A percentile compares a stretch with the other conserved stretches of the same genome.
Evolutionary conservation across 1,140 invertebrate species (phyloP).

Genomic region (Chlorops oryzae): DNA sequence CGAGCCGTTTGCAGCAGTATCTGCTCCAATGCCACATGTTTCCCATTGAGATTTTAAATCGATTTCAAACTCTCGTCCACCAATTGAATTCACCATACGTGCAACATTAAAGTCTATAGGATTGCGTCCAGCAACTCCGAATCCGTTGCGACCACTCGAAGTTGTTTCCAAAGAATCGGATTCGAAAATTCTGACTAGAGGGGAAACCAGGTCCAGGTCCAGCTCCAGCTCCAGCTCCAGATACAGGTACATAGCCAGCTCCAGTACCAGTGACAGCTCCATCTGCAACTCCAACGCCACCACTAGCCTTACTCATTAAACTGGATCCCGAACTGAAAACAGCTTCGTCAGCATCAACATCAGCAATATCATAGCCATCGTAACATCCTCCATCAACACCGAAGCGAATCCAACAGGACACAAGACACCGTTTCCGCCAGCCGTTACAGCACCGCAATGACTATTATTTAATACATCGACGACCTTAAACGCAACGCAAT

Average conservation of each 20-base stretch:
- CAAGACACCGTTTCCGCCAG: too few species aligned
- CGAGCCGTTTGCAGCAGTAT: background rate
- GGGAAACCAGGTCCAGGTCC: conserved; percentile 23
- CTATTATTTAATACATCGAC: conserved; percentile 31
- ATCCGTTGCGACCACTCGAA: conserved; percentile 28
- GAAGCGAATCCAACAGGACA: conserved; percentile 30
- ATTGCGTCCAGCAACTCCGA: conserved; percentile 30
- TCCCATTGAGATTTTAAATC: conserved; percentile 43
- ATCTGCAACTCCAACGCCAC: too few species aligned
- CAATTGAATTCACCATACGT: conserved; percentile 35
- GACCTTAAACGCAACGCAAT: conserved; percentile 43
- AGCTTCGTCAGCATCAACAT: conserved; percentile 24
- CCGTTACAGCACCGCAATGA: conserved; percentile 1
- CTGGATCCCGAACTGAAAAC: conserved; percentile 34
- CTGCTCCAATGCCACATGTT: conserved; percentile 12
- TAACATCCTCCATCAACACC: conserved; percentile 33
- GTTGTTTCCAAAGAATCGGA: conserved; percentile 41
- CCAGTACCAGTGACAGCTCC: too few species aligned
- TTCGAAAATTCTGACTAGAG: conserved; percentile 39
- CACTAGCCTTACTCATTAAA: conserved; percentile 36
- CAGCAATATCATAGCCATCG: conserved; percentile 15
- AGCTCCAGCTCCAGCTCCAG: too few species aligned
- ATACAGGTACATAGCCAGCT: too few species aligned
- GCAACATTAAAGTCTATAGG: conserved; percentile 43
- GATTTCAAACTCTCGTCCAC: conserved; percentile 39